Evolutionary conservation across 2,888 invertebrate genomes (phyloP).

Genomic region (Leistus spinibarbis): DNA sequence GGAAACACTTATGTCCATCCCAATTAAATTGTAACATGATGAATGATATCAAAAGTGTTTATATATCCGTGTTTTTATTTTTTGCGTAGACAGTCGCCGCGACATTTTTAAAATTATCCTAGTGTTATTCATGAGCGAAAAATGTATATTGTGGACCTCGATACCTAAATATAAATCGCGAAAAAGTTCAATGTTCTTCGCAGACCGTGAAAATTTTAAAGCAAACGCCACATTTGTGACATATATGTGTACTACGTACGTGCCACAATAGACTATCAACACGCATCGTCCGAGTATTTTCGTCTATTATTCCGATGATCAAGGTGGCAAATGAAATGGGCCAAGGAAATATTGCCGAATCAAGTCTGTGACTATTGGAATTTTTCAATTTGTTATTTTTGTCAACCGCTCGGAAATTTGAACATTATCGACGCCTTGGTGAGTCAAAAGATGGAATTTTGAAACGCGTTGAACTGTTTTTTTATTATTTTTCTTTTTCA

Average conservation of each 20-base stretch:
- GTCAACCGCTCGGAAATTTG: not conserved
- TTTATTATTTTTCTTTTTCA: not conserved
- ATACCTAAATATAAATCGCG: not conserved
- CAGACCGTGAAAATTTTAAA: slow-evolving; percentile 30
- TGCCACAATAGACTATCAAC: not conserved
- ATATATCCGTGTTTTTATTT: not conserved
- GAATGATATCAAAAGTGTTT: not conserved
- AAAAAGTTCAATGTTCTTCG: slow-evolving; percentile 29
- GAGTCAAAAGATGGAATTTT: not conserved
- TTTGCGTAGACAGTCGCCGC: not conserved
- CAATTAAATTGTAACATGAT: not conserved
- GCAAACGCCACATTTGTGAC: slow-evolving; percentile 24
- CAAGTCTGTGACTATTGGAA: not conserved
- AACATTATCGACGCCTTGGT: not conserved
- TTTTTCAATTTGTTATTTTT: not conserved
- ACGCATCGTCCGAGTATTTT: not conserved
- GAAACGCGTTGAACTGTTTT: not conserved
- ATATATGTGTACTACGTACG: not conserved
- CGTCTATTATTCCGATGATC: slow-evolving; percentile 18
- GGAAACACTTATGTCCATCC: not conserved
- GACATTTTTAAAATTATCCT: not conserved
- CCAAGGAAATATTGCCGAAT: slow-evolving; percentile 25
- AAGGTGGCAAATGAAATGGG: slow-evolving; percentile 20
- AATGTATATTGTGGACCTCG: not conserved
- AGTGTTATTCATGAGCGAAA: not conserved